Base-by-base conservation (phyloP, 1,140 invertebrate genomes). In the Achatina immaculata region DNA sequence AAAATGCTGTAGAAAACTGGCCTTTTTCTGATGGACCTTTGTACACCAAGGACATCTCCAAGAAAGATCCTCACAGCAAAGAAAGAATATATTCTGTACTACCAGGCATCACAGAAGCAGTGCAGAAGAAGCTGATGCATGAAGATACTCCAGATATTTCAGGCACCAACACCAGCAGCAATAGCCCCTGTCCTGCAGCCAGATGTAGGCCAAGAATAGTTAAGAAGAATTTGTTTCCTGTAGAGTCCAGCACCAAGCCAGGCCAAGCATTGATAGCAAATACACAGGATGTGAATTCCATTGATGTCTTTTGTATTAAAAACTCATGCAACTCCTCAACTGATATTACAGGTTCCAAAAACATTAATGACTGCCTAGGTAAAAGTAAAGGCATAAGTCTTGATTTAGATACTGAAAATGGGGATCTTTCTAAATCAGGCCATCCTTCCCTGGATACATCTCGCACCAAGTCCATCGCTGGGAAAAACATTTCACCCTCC, bases 261-360 rank as follows among this genome's bases (percentile, higher is more conserved):
- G 83, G 82, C 40, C 62, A 48, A 55, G 79, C 81, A 9, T 83
- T 89, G 24, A 89, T 86, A 34, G 86, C 88, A 81, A 89, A 87
- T 81, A 87, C 87, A 21, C 80, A 80, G 51, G 88, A 86, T 81
- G 85, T 86, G 9, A 83, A 87, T 71, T 87, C 87, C 73, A 88
- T 85, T 86, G 88, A 87, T 38, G 85, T 88, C 0, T 85, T 85
- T 42, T 86, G 86, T 42, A 87, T 87, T 7, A 85, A 84, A 82
- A 89, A 89, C 80, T 88, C 87, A 14, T 84, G 85, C 36, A 83
- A 81, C 55, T 84, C 85, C 21, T 84, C 84, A 21, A 71, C 65
- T 40, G 83, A 82, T 34, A 85, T 79, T 36, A 82, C 82, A 62
- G 83, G 86, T 31, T 83, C 83, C n/a, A n/a, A n/a, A n/a, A n/a